Evolutionary conservation across 2,797 vertebrate genomes (phyloP), one percentile per base, ranked within the genome.

Genomic region (Eulemur mongoz): DNA sequence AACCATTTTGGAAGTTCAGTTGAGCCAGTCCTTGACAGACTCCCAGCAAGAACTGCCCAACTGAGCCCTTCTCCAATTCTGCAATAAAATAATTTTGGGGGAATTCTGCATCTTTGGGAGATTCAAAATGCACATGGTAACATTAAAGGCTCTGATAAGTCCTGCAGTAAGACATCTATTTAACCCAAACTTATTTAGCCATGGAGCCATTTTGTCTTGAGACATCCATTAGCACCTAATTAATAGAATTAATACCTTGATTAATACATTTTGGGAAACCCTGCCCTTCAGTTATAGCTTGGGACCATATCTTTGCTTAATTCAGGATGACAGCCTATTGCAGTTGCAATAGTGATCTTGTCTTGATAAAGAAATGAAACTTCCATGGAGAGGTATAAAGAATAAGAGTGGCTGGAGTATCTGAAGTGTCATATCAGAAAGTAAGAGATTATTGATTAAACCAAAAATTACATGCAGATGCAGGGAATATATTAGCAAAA

Each of bases 311-410:
- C 40, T 90, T 90, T 89, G 48, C 40, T 94, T 48, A 75, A 75
- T 94, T 85, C 30, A 92, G 72, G 63, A 80, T 73, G 59, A 89
- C 17, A 94, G 27, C 25, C n/a, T 35, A 15, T 85, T 85, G 40
- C 30, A 67, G 48, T 67, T 89, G n/a, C 48, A 80, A 43, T 80
- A 90, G 27, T 87, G 70, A 87, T 5, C n/a, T 91, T 35, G 63
- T 93, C 43, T 91, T 87, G 52, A 78, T 70, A 52, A 70, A 91
- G 54, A 85, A 84, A 80, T 59, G 25, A 73, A 72, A 85, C n/a
- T 85, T 89, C 79, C 12, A 73, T 2, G 12, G 15, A n/a, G 27
- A 93, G 7, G 13, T n/a, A 35, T 11, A 18, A 93, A 20, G 73
- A 86, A 86, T 25, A 79, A 20, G 18, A 57, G 43, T 65, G 70